Conservation (phyloP, 2,113 vertebrate genomes). For the Sebastes schlegelii region DNA sequence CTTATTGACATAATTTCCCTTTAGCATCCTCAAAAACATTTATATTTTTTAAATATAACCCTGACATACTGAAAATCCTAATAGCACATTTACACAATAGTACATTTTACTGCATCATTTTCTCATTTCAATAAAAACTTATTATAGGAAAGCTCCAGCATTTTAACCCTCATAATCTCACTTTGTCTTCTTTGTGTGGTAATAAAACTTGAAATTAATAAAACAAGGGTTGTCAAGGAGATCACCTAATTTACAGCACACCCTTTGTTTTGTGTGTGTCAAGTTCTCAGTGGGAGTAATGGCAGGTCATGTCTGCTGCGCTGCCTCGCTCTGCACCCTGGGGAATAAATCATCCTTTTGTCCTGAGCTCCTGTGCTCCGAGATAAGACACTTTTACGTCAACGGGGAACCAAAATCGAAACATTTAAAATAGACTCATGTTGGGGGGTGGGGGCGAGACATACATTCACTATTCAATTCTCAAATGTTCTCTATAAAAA, state of each 20-base stretch:
- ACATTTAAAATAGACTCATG: conserved; percentile 12
- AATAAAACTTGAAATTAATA: neutral
- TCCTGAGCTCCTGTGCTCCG: conserved; percentile 60
- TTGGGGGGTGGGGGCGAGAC: neutral
- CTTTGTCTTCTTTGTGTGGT: conserved; percentile 9
- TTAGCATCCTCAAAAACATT: neutral
- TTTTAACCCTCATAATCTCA: conserved; percentile 13
- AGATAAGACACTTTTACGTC: conserved; percentile 77
- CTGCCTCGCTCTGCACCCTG: conserved; percentile 14
- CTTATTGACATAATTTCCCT: neutral
- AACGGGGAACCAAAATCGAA: conserved; percentile 32
- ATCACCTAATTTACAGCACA: conserved; percentile 24
- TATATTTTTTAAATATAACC: neutral
- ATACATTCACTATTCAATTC: neutral
- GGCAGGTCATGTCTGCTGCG: conserved; percentile 14
- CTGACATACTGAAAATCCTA: neutral
- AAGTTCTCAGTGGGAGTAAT: conserved; percentile 26
- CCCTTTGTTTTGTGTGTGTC: conserved; percentile 44
- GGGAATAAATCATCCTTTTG: conserved; percentile 69
- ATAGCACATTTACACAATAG: neutral
- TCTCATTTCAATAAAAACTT: neutral
- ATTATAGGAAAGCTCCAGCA: neutral
- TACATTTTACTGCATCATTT: neutral
- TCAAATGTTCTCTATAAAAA: neutral
- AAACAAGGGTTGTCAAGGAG: conserved; percentile 1